phyloP scores from a whole-genome alignment of 2,797 vertebrate species.

The Enteromius argenteus region DNA sequence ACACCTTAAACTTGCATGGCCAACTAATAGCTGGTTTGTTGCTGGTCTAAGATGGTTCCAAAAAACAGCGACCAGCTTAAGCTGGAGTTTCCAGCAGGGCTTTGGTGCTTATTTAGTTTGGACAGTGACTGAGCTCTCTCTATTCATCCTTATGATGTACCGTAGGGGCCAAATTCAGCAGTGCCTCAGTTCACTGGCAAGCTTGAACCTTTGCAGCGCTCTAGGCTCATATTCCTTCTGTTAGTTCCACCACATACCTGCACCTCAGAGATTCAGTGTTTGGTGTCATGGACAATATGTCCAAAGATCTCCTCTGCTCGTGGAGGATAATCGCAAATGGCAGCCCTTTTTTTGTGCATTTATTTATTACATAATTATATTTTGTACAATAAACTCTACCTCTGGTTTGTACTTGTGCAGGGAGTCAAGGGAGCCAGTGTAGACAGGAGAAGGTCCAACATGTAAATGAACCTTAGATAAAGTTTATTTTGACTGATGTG shows the following conservation, averaged over 20 bases:
- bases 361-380: slow-evolving; percentile 2
- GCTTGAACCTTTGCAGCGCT: slow-evolving; percentile 34
- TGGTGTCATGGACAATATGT: slow-evolving; percentile 36
- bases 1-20: neutral
- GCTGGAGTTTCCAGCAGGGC: slow-evolving; percentile 14
- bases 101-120: slow-evolving; percentile 27
- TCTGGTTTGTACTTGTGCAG: slow-evolving; percentile 41
- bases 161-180: slow-evolving; percentile 25
- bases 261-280: slow-evolving; percentile 46
- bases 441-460: slow-evolving; percentile 8
- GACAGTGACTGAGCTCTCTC: slow-evolving; percentile 33
- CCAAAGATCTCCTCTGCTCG: slow-evolving; percentile 64
- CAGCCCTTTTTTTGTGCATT: neutral
- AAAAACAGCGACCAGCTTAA: neutral
- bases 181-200: slow-evolving; percentile 49
- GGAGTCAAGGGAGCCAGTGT: slow-evolving; percentile 35
- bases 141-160: slow-evolving; percentile 37
- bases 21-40: slow-evolving; percentile 5
- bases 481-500: slow-evolving; percentile 55
- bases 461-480: slow-evolving; percentile 52
- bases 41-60: neutral
- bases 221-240: slow-evolving; percentile 37
- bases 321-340: slow-evolving; percentile 62
- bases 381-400: slow-evolving; percentile 49
- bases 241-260: slow-evolving; percentile 53